Conservation (phyloP, 2,888 invertebrate species). For the Tenthredo notha region DNA sequence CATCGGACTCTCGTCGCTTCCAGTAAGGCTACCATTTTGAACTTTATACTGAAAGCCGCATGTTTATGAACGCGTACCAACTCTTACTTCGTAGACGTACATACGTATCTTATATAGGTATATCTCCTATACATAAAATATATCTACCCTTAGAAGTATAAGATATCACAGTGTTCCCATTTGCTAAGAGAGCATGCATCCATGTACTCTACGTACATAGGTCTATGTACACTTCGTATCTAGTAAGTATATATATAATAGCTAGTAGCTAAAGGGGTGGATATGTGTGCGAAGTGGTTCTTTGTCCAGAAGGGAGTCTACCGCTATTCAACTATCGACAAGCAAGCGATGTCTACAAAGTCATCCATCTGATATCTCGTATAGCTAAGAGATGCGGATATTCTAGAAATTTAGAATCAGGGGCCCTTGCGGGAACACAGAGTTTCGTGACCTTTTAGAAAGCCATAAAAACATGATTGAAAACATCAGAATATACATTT, state of each 20-base stretch:
- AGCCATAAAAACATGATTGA: too few species aligned
- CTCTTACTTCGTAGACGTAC: not conserved
- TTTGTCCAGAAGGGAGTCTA: constrained; percentile 9
- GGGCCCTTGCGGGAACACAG: too few species aligned
- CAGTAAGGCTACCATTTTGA: constrained; percentile 45
- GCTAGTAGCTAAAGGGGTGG: not conserved
- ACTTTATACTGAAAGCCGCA: constrained; percentile 45
- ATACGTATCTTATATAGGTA: not conserved
- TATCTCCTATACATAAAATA: not conserved
- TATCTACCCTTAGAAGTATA: not conserved
- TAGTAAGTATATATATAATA: not conserved
- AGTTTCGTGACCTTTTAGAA: too few species aligned
- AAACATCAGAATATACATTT: too few species aligned
- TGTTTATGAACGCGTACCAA: constrained; percentile 44
- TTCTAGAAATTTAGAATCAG: constrained; percentile 3
- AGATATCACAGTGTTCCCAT: constrained; percentile 39
- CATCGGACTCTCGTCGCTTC: constrained; percentile 52
- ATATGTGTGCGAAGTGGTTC: constrained; percentile 30
- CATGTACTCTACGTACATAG: not conserved
- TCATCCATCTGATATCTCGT: constrained; percentile 1
- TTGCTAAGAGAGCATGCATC: not conserved
- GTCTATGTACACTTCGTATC: not conserved
- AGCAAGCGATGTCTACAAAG: constrained; percentile 23
- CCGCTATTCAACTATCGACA: constrained; percentile 36
- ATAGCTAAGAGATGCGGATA: not conserved